phyloP scores from a whole-genome alignment of 2,888 invertebrate genomes.

The Chrysodeixis includens region DNA sequence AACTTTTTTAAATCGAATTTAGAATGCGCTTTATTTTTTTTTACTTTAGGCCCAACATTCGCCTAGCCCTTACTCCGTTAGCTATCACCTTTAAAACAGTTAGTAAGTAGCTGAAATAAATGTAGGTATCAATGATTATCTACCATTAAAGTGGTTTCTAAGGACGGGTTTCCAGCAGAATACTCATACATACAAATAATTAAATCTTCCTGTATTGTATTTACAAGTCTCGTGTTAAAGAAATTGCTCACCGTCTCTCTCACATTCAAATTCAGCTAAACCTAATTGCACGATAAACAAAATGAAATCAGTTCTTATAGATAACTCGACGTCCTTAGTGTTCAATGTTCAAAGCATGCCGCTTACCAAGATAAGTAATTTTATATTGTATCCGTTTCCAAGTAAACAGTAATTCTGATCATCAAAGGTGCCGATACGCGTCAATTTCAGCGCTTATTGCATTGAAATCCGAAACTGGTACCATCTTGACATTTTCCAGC shows the following conservation, averaged over 20 bases:
- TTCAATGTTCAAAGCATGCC: conserved; percentile 53
- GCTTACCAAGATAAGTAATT: conserved; percentile 66
- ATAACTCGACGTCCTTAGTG: conserved; percentile 39
- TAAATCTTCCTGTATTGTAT: too few species aligned
- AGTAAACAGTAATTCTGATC: conserved; percentile 69
- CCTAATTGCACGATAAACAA: conserved; percentile 32
- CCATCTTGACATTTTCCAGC: conserved; percentile 32
- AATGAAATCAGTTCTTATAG: conserved; percentile 48
- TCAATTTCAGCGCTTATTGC: conserved; percentile 59
- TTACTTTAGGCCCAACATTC: not conserved
- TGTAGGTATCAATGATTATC: not conserved
- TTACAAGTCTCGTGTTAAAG: too few species aligned
- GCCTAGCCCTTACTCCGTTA: too few species aligned
- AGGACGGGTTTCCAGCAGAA: too few species aligned
- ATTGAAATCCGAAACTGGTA: conserved; percentile 61
- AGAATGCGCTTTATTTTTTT: not conserved
- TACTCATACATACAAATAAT: too few species aligned
- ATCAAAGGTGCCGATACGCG: conserved; percentile 64
- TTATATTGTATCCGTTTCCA: conserved; percentile 70
- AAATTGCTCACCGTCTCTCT: not conserved
- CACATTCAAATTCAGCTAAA: not conserved
- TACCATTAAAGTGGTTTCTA: too few species aligned
- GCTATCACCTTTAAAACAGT: too few species aligned
- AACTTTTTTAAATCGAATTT: not conserved
- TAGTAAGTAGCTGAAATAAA: too few species aligned